Conservation (phyloP, 2,797 vertebrate species). For the Sternotherus odoratus region DNA sequence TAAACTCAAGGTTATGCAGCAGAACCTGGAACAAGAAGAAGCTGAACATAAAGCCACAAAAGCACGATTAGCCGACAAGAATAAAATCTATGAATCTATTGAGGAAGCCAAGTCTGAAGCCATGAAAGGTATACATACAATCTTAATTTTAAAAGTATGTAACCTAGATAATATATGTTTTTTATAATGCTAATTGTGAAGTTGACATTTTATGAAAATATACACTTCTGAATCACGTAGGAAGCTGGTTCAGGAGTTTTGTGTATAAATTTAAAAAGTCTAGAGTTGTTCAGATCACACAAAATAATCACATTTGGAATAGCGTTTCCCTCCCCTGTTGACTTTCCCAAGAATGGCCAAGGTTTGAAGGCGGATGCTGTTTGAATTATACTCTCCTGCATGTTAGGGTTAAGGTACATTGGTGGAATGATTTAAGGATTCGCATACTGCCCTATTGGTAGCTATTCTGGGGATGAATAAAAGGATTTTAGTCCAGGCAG, state of each 20-base stretch:
- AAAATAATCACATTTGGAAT: not conserved
- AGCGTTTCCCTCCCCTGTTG: not conserved
- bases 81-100: slow-evolving; percentile 97
- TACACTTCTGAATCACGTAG: not conserved
- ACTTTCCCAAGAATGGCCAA: not conserved
- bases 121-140: slow-evolving; percentile 89
- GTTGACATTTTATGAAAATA: not conserved
- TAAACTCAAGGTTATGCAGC: slow-evolving; percentile 96
- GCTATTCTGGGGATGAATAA: not conserved
- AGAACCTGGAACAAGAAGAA: slow-evolving; percentile 96
- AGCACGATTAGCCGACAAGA: slow-evolving; percentile 95
- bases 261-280: not conserved
- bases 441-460: not conserved
- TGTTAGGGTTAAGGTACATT: not conserved
- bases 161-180: not conserved
- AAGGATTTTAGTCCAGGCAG: not conserved
- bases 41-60: slow-evolving; percentile 94
- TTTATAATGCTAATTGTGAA: not conserved
- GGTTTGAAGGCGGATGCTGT: not conserved
- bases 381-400: not conserved
- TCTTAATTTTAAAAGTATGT: not conserved
- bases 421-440: not conserved
- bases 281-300: not conserved
- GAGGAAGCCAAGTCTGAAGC: slow-evolving; percentile 98
- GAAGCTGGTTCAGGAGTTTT: not conserved